phyloP scores from a whole-genome alignment of 2,113 vertebrate species.

The Helogale parvula region DNA sequence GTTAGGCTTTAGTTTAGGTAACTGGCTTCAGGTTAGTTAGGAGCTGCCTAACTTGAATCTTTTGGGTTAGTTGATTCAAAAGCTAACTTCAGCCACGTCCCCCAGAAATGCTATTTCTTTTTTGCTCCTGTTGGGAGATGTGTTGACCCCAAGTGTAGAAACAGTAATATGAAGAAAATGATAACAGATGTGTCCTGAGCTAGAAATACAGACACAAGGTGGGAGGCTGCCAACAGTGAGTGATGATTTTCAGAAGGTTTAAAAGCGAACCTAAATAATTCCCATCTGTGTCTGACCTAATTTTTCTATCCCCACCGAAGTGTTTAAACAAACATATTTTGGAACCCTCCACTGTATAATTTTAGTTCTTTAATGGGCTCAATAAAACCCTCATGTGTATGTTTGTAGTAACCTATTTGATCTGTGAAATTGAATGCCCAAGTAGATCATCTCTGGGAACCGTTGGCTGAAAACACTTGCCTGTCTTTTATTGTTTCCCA shows the following conservation, averaged over 20 bases:
- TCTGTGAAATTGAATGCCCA: conserved; percentile 71
- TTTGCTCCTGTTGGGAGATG: background rate
- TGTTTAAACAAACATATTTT: conserved; percentile 78
- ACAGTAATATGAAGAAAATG: conserved; percentile 40
- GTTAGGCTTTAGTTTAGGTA: background rate
- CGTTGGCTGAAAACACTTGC: conserved; percentile 59
- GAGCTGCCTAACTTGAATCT: background rate
- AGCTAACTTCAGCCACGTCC: background rate
- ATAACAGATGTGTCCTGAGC: conserved; percentile 32
- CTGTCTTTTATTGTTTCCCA: conserved; percentile 67
- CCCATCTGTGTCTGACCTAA: conserved; percentile 43
- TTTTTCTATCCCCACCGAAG: conserved; percentile 72
- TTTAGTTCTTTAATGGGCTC: conserved; percentile 67
- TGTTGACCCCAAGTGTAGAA: conserved; percentile 20
- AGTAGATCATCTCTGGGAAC: conserved; percentile 60
- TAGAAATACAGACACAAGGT: background rate
- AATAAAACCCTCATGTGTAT: conserved; percentile 64
- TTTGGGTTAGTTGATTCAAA: background rate
- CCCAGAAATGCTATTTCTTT: conserved; percentile 3
- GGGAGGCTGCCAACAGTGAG: background rate
- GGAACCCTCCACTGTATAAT: conserved; percentile 60
- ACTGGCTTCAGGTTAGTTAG: background rate
- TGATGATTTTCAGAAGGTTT: conserved; percentile 46
- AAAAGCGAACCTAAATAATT: background rate
- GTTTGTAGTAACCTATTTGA: conserved; percentile 79